phyloP scores from a whole-genome alignment of 2,888 invertebrate species.

The Drosophila mimica region DNA sequence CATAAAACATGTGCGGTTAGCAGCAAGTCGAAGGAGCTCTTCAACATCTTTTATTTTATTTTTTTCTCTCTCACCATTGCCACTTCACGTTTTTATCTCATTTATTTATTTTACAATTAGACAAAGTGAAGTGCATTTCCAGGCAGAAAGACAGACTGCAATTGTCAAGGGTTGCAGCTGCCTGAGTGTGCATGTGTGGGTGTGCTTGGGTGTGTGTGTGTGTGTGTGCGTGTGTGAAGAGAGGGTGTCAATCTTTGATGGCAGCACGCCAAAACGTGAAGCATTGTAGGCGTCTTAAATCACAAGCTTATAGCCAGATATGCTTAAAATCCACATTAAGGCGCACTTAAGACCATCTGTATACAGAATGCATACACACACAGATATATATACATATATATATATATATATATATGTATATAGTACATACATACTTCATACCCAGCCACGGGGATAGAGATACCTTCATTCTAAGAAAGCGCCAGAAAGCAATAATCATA shows the following conservation, averaged over 20 bases:
- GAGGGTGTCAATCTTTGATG: constrained; percentile 37
- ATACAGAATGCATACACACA: constrained; percentile 1
- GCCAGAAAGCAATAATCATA: constrained; percentile 69
- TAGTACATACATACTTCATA: background rate
- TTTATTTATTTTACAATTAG: constrained; percentile 79
- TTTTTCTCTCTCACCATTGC: constrained; percentile 7
- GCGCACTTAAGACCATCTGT: constrained; percentile 41
- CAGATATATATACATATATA: background rate
- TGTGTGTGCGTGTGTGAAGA: constrained; percentile 13
- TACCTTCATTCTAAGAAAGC: constrained; percentile 45
- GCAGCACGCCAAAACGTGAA: constrained; percentile 41
- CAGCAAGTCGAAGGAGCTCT: constrained; percentile 22
- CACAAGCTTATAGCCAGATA: constrained; percentile 58
- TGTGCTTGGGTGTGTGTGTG: constrained; percentile 1
- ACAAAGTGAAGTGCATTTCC: constrained; percentile 70
- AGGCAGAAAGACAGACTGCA: constrained; percentile 28
- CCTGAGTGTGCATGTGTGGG: constrained; percentile 14
- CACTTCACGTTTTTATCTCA: constrained; percentile 69
- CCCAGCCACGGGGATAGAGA: constrained; percentile 26
- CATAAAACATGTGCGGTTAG: constrained; percentile 41
- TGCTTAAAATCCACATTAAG: constrained; percentile 72
- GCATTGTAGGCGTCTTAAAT: constrained; percentile 54
- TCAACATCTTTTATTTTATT: constrained; percentile 60
- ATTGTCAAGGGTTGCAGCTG: constrained; percentile 27
- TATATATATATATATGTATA: background rate